Percentiles rank a stretch among this genome's conserved stretches.
These are phyloP conservation scores for Tonatia bakeri DNA, from an alignment of 2,113 vertebrate species.

Conservation along the genomic window DNA sequence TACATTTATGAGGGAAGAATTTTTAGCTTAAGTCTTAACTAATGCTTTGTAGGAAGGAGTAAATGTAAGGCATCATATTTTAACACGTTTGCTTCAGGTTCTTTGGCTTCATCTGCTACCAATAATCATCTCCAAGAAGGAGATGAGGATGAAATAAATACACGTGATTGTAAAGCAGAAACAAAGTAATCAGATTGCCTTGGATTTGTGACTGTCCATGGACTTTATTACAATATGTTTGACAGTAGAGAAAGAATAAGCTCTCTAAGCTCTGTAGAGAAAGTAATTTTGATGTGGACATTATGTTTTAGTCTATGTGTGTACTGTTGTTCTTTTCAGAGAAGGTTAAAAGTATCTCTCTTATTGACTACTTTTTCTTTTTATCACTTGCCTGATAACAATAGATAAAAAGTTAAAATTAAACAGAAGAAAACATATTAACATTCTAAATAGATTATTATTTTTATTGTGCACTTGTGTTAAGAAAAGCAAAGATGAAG, in stretches of 20 bases:
- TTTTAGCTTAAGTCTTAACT: not conserved
- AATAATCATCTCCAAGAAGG: not conserved
- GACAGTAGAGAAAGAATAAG: not conserved
- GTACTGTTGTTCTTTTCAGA: not conserved
- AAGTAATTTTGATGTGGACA: not conserved
- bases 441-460: not conserved
- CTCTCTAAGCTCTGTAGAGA: not conserved
- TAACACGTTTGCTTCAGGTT: not conserved
- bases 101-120: not conserved
- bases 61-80: not conserved
- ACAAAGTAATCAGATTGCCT: not conserved
- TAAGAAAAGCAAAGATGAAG: not conserved
- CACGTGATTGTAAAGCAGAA: not conserved
- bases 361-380: not conserved
- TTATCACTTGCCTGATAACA: not conserved
- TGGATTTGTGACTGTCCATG: not conserved
- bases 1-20: not conserved
- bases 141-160: constrained; percentile 20
- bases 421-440: not conserved
- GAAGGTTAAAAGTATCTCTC: not conserved
- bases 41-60: not conserved
- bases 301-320: not conserved
- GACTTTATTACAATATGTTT: not conserved
- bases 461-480: not conserved
- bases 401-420: constrained; percentile 4